Base-by-base conservation (phyloP, 2,113 vertebrate genomes). In the Probosciger aterrimus region DNA sequence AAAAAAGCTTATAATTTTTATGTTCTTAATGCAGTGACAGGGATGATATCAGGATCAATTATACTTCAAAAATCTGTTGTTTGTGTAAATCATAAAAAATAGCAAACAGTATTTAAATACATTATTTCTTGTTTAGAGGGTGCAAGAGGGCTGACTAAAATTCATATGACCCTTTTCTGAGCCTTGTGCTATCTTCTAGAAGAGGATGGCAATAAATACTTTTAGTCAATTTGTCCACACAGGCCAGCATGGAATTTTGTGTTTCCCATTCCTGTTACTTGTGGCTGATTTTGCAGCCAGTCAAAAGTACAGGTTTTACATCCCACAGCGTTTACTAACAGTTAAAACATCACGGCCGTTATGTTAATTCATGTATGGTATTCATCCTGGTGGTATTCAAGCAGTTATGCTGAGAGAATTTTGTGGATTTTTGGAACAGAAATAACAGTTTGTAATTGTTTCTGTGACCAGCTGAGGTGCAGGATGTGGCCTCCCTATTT, bases 401-500 rank as follows among this genome's bases (percentile, higher is more conserved):
- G 50, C 65, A 87, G 33, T 62, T 18, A 18, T 4, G 27, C 78
- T 43, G 46, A 81, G 28, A 67, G 55, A 22, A 13, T 50, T 85
- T 41, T 33, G 84, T 88, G 93, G 82, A 41, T 78, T 88, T 93
- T 53, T 57, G 49, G 71, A 93, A 74, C 33, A 92, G 74, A 87
- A 95, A 39, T 85, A 85, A 69, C 23, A 93, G 30, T 41, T 62
- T 63, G 18, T 43, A 59, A 47, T 28, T 35, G n/a, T 60, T 69
- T 49, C 63, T 80, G 46, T 67, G 44, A 77, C 15, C 41, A 76
- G 71, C n/a, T 53, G 67, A 82, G 73, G 49, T 57, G 39, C 91
- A 93, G 85, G 87, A 96, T 86, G 70, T 96, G 92, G 85, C 67
- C 53, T 77, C 46, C 4, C 68, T 93, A 78, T 86, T 86, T 96